A percentile compares a stretch with the other conserved stretches of the same genome.
phyloP scores from a whole-genome alignment of 2,113 vertebrate species.

The Megaceryle torquata region DNA sequence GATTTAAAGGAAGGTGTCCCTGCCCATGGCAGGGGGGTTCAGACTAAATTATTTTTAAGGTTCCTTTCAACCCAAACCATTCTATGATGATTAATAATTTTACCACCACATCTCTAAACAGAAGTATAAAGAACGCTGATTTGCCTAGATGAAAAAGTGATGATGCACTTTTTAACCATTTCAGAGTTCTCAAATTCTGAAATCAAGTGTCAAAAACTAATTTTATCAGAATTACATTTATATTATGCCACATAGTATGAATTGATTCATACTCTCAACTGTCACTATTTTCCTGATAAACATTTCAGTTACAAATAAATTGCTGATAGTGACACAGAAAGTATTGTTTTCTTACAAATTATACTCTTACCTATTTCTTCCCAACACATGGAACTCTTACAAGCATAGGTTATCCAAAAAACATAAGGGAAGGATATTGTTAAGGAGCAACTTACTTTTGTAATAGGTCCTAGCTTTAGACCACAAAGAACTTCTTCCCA shows the following conservation, averaged over 20 bases:
- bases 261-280: background rate
- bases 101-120: background rate
- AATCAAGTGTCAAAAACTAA: background rate
- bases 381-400: background rate
- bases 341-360: background rate
- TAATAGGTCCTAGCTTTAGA: slow-evolving; percentile 86
- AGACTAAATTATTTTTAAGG: background rate
- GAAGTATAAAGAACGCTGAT: background rate
- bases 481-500: slow-evolving; percentile 89
- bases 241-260: background rate
- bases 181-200: background rate
- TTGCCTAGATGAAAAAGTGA: background rate
- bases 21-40: background rate
- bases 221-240: background rate
- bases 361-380: background rate
- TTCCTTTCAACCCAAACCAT: background rate
- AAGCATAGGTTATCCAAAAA: background rate
- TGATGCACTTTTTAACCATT: background rate
- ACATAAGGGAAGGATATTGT: background rate
- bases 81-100: background rate
- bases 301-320: background rate
- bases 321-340: background rate
- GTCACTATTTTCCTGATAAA: background rate
- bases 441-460: slow-evolving; percentile 81
- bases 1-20: background rate